These are phyloP conservation scores for Macrophya annulata DNA, from an alignment of 2,888 invertebrate genomes.

Conservation along the genomic window DNA sequence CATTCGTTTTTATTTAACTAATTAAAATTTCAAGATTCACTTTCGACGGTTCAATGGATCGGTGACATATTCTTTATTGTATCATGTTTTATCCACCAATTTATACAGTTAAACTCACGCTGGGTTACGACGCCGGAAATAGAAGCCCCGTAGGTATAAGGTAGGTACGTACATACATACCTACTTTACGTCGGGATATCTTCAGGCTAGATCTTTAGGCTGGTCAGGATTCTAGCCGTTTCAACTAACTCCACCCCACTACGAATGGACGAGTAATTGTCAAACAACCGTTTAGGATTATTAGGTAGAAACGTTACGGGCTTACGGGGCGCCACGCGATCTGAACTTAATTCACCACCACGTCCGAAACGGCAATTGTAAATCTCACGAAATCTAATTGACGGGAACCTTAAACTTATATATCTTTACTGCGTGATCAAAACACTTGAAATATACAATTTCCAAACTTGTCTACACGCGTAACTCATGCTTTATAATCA, in stretches of 20 bases:
- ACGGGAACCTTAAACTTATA: neutral
- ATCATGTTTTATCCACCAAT: neutral
- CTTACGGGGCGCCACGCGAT: constrained; percentile 14
- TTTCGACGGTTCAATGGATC: neutral
- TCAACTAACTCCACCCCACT: neutral
- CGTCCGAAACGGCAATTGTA: constrained; percentile 13
- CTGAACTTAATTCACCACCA: constrained; percentile 27
- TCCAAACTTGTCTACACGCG: neutral
- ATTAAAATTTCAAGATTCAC: constrained; percentile 11
- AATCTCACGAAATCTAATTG: constrained; percentile 34
- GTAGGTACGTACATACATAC: neutral
- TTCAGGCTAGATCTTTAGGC: constrained; percentile 21
- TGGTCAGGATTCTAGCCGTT: constrained; percentile 37
- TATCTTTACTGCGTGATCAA: constrained; percentile 25
- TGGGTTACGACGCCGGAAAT: constrained; percentile 36
- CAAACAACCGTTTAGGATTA: constrained; percentile 52
- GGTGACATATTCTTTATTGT: neutral
- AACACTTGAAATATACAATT: neutral
- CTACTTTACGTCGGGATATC: constrained; percentile 30
- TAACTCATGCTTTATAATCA: neutral
- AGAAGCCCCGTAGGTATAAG: neutral
- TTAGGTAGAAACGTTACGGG: constrained; percentile 38
- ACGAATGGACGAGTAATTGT: constrained; percentile 35
- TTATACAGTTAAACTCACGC: constrained; percentile 14
- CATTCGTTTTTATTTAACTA: neutral